Evolutionary conservation across 2,797 vertebrate genomes (phyloP).

Genomic region (Alcedo quadribrachys): DNA sequence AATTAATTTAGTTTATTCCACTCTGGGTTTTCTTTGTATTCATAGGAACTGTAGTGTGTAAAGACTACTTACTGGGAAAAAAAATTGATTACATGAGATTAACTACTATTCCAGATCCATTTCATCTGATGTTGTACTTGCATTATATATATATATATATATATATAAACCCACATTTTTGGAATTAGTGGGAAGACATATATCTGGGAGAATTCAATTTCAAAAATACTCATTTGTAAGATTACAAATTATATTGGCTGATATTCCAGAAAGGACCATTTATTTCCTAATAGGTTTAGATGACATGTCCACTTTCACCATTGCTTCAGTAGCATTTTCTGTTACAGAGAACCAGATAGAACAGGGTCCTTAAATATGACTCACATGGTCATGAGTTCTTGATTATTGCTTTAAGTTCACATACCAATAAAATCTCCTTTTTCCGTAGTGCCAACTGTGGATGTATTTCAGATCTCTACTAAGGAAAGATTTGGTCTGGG

Average conservation of each 20-base stretch:
- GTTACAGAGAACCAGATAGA: not conserved
- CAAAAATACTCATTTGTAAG: not conserved
- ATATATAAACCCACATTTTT: not conserved
- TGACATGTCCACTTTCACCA: not conserved
- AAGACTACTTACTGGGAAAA: not conserved
- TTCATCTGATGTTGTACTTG: not conserved
- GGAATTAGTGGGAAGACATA: not conserved
- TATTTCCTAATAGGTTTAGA: not conserved
- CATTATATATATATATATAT: no score
- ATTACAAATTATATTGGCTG: not conserved
- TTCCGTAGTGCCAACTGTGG: conserved; percentile 87
- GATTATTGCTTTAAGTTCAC: not conserved
- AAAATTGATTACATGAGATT: not conserved
- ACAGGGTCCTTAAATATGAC: not conserved
- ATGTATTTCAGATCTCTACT: conserved; percentile 90
- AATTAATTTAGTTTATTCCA: not conserved
- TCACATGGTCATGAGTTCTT: not conserved
- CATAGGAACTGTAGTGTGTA: not conserved
- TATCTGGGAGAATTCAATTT: not conserved
- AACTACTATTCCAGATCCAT: not conserved
- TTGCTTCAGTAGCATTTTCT: not conserved
- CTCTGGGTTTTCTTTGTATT: not conserved
- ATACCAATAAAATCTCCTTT: not conserved
- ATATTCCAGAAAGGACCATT: not conserved
- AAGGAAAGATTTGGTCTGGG: conserved; percentile 90